phyloP scores from a whole-genome alignment of 2,113 vertebrate genomes.

The Callithrix jacchus region DNA sequence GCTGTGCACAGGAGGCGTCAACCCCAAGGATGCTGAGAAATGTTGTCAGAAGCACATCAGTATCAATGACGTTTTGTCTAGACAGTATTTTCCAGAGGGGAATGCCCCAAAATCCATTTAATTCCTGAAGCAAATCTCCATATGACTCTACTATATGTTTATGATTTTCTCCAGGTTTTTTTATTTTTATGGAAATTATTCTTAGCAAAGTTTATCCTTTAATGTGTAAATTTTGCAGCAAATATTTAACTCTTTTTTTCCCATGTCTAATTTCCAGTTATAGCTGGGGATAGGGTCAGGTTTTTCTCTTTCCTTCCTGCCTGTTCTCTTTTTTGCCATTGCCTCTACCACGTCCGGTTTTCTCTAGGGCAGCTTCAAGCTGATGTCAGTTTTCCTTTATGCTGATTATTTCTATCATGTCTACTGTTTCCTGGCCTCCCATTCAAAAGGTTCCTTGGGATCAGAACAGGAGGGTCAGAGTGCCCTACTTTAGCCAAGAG shows the following conservation, averaged over 20 bases:
- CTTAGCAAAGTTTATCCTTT: neutral
- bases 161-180: neutral
- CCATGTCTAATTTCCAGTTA: rapidly evolving
- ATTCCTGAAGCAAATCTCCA: neutral
- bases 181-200: neutral
- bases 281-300: neutral
- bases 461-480: neutral
- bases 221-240: neutral
- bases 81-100: neutral
- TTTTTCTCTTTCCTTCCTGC: neutral
- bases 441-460: neutral
- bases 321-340: too few relatives aligned
- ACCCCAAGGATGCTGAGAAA: neutral
- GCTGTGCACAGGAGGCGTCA: neutral
- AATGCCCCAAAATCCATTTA: neutral
- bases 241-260: neutral
- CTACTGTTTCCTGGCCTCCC: neutral
- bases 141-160: too few relatives aligned
- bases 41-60: neutral
- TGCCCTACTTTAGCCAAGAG: neutral
- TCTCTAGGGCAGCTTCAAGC: neutral
- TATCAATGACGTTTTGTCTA: neutral
- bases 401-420: neutral
- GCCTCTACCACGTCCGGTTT: neutral
- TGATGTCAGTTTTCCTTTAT: neutral